Percentiles rank a stretch among this genome's conserved stretches.
These are phyloP conservation scores for Alviniconcha marisindica DNA, from an alignment of 1,140 invertebrate species.

Conservation along the genomic window DNA sequence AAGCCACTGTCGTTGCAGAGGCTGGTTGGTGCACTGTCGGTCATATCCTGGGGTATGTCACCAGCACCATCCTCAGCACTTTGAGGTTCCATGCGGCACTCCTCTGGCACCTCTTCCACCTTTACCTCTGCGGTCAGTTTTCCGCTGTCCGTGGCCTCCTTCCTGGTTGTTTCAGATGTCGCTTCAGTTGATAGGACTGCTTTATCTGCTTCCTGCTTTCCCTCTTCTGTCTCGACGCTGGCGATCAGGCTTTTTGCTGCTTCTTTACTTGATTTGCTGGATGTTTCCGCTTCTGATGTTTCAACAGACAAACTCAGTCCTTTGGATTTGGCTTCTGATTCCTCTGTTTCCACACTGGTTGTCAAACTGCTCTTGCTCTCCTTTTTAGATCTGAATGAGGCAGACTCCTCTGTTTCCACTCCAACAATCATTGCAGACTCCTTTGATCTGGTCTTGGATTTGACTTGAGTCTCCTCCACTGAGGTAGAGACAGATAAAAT, in stretches of 20 bases:
- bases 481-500: not conserved
- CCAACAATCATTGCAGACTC: not conserved
- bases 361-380: not conserved
- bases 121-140: not conserved
- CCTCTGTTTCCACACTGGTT: not conserved
- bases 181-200: not conserved
- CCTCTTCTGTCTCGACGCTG: slow-evolving; percentile 13
- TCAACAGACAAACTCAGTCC: not conserved
- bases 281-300: not conserved
- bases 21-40: not conserved
- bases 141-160: too few species aligned
- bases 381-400: not conserved
- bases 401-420: slow-evolving; percentile 14
- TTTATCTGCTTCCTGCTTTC: not conserved
- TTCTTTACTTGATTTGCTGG: not conserved
- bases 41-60: not conserved
- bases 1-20: slow-evolving; percentile 34
- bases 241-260: not conserved
- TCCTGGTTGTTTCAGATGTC: not conserved
- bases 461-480: not conserved
- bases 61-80: not conserved
- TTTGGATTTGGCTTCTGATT: not conserved
- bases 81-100: slow-evolving; percentile 1
- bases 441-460: not conserved
- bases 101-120: not conserved